phyloP scores from a whole-genome alignment of 2,888 invertebrate genomes.

The Tromatobia lineatoria region DNA sequence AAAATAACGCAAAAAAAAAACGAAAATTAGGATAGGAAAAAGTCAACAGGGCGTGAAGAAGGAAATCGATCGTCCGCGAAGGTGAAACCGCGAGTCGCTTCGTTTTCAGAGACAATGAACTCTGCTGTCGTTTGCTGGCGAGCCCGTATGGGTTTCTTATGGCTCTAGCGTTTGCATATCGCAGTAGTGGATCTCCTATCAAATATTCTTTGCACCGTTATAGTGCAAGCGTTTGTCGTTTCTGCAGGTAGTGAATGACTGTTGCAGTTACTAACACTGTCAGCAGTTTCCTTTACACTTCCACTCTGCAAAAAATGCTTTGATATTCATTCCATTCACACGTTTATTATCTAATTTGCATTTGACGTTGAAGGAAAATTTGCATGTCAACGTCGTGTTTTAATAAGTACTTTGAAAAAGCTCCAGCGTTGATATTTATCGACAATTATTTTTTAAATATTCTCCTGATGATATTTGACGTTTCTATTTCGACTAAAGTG shows the following conservation, averaged over 20 bases:
- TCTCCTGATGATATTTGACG: too few relatives aligned
- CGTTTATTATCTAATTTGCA: neutral
- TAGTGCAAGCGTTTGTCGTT: conserved; percentile 40
- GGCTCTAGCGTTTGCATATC: conserved; percentile 57
- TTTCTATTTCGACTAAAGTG: too few relatives aligned
- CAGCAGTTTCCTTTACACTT: neutral
- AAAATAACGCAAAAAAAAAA: neutral
- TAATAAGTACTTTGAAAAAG: too few relatives aligned
- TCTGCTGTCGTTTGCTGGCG: neutral
- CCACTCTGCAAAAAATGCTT: neutral
- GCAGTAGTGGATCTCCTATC: conserved; percentile 36
- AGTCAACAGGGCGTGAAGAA: conserved; percentile 25
- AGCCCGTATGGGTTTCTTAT: conserved; percentile 29
- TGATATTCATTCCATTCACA: neutral
- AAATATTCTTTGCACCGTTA: neutral
- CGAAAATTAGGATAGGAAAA: conserved; percentile 17
- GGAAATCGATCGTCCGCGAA: conserved; percentile 51
- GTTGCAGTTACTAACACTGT: neutral
- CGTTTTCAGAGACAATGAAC: conserved; percentile 63
- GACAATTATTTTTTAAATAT: too few relatives aligned
- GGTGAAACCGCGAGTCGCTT: conserved; percentile 60
- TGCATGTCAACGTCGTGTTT: too few relatives aligned
- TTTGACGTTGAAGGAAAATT: neutral
- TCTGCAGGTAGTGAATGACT: conserved; percentile 31
- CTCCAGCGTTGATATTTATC: too few relatives aligned